Evolutionary conservation across 2,113 vertebrate species (phyloP).

Genomic region (Acanthisitta chloris): DNA sequence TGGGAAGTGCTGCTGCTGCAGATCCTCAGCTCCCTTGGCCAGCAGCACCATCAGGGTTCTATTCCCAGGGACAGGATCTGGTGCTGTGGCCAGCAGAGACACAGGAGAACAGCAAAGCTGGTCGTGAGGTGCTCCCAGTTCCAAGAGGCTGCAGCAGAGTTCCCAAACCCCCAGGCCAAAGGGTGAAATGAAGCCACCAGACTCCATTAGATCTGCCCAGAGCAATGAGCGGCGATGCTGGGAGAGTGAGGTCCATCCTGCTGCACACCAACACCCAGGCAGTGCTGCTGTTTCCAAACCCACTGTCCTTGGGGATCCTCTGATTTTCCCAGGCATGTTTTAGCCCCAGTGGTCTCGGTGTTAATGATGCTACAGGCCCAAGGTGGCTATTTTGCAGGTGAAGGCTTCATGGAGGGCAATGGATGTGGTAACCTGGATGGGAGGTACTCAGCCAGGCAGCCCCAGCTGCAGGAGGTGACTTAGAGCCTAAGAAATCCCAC

Average conservation of each 20-base stretch:
- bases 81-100: not conserved
- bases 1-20: fast-evolving
- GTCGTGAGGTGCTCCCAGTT: not conserved
- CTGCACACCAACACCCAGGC: not conserved
- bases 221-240: not conserved
- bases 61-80: not conserved
- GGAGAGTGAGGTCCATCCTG: not conserved
- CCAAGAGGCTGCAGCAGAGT: not conserved
- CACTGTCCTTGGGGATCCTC: not conserved
- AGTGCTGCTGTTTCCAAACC: fast-evolving
- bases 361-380: not conserved
- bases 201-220: not conserved
- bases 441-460: not conserved
- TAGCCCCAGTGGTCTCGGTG: not conserved
- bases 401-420: fast-evolving
- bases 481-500: not conserved
- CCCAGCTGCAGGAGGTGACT: not conserved
- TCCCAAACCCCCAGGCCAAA: too few species aligned
- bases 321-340: not conserved
- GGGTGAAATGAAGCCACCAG: not conserved
- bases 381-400: not conserved
- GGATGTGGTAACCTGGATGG: fast-evolving
- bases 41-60: not conserved
- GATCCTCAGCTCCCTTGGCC: not conserved
- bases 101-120: not conserved